Evolutionary conservation across 92 coral and sea anemone genomes (phyloP).

Genomic region (Phenganax subtilis): DNA sequence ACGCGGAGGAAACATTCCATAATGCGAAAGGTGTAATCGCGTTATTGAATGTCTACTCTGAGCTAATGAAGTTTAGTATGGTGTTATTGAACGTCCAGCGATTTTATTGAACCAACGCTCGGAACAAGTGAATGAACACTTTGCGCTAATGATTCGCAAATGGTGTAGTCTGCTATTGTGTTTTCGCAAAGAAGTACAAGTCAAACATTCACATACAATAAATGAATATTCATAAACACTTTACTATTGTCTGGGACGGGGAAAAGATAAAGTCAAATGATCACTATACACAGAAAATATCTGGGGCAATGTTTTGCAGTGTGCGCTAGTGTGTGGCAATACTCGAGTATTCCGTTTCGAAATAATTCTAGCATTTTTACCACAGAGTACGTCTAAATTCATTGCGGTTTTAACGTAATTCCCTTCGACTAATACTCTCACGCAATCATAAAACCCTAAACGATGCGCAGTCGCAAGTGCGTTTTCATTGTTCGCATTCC

Average conservation of each 20-base stretch:
- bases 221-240: too few relatives aligned
- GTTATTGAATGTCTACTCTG: too few relatives aligned
- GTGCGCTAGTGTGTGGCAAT: background rate
- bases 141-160: too few relatives aligned
- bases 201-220: too few relatives aligned
- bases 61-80: too few relatives aligned
- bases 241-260: conserved; percentile 4
- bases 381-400: conserved; percentile 1
- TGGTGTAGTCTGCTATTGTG: too few relatives aligned
- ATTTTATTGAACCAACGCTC: too few relatives aligned
- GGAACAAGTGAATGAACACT: too few relatives aligned
- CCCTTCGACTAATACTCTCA: conserved; percentile 56
- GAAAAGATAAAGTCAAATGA: conserved; percentile 78
- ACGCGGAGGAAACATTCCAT: too few relatives aligned
- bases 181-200: too few relatives aligned
- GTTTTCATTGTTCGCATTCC: conserved; percentile 59
- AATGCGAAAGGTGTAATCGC: too few relatives aligned
- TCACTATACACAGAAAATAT: conserved; percentile 72
- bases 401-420: conserved; percentile 54
- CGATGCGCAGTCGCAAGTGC: conserved; percentile 61
- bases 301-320: conserved; percentile 54
- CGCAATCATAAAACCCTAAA: conserved; percentile 58
- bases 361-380: background rate
- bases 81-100: too few relatives aligned
- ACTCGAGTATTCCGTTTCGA: background rate